Conservation (phyloP, 2,797 vertebrate genomes). For the Chelmon rostratus region DNA sequence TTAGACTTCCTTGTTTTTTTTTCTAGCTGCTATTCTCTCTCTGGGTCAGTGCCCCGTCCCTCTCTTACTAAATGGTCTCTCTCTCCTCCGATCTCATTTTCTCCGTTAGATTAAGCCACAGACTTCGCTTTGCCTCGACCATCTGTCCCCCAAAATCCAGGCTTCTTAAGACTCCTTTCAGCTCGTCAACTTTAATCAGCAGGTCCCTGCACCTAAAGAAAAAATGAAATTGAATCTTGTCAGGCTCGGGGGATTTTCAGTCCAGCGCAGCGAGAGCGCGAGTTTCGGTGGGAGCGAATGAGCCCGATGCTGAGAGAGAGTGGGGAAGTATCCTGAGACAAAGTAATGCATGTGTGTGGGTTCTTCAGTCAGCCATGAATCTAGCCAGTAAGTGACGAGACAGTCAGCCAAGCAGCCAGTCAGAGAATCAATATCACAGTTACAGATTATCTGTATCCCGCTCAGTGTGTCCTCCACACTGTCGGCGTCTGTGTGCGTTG, state of each 20-base stretch:
- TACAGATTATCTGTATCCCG: conserved; percentile 22
- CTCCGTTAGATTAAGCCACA: conserved; percentile 44
- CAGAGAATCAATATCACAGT: conserved; percentile 46
- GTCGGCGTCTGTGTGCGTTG: conserved; percentile 37
- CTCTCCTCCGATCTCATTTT: conserved; percentile 12
- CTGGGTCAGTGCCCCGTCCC: not conserved
- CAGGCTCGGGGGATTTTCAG: not conserved
- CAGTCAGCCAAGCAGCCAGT: conserved; percentile 2
- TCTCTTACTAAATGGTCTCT: conserved; percentile 18
- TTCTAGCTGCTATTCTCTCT: too few species aligned
- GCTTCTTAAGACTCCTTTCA: conserved; percentile 18
- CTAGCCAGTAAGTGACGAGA: conserved; percentile 3
- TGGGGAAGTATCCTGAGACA: not conserved
- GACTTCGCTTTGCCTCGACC: conserved; percentile 42
- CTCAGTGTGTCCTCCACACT: conserved; percentile 13
- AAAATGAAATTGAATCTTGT: conserved; percentile 15
- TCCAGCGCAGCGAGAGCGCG: not conserved
- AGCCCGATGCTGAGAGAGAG: not conserved
- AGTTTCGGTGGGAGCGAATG: not conserved
- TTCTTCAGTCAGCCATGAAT: not conserved
- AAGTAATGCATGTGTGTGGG: not conserved
- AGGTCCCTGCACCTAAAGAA: not conserved
- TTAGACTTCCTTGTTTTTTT: not conserved
- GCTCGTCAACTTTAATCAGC: conserved; percentile 21
- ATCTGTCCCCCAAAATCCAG: conserved; percentile 41